Evolutionary conservation across 2,797 vertebrate species (phyloP), one percentile per base, ranked within the genome.

Genomic region (Thamnophis elegans): DNA sequence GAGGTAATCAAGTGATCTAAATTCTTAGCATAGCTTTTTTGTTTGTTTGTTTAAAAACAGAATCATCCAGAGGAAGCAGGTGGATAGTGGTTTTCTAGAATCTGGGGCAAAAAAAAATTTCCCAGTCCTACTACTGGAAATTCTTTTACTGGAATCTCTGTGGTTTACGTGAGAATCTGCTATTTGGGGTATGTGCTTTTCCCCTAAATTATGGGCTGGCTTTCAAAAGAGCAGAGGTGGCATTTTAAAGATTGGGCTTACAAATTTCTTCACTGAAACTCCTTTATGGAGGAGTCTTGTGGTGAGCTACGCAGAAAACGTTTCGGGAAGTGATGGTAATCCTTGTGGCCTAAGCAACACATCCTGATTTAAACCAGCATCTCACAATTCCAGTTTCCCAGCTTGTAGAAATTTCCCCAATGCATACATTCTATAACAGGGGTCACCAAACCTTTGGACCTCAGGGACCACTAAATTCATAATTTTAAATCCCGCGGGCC

Each of bases 371-470:
- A 93, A 55, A 88, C 92, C 32, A 55, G 59, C 36, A 87, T 86
- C 62, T 93, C 87, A 6, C 85, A 87, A 88, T 89, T 87, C 92
- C 12, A 51, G 93, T 96, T 96, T 95, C 89, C 22, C 87, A 88
- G 90, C 94, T 92, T 96, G 36, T 93, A 91, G 93, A 92, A 95
- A 18, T 14, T n/a, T 62, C 22, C n/a, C n/a, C 12, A 4, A 53
- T 62, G 28, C 86, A 62, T 54, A 36, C 13, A 36, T 8, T 87
- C 54, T 26, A 28, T 14, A 54, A 54, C 13, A 54, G 42, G 42
- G 42, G 42, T 42, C 42, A 42, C 42, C 42, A 42, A 42, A 42
- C 42, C 2, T 42, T 2, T 36, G 32, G 32, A 36, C 32, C 32
- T 36, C 32, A 42, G 42, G 42, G 42, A 42, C 42, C 42, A 4